Conservation (phyloP, 1,140 invertebrate species). For the Drusus annulatus region DNA sequence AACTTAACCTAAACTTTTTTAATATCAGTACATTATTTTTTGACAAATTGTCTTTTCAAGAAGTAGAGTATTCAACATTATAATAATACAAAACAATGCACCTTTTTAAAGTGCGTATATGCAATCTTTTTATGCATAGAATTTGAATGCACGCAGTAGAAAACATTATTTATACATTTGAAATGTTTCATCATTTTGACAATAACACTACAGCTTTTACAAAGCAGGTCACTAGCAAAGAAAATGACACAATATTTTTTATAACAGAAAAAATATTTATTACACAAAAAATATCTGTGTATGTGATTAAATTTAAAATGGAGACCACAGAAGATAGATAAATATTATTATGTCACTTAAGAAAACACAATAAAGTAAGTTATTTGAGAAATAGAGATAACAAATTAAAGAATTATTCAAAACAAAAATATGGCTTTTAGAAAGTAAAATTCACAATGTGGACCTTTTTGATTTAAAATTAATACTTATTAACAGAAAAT, state of each 20-base stretch:
- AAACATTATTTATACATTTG: constrained; percentile 18
- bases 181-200: constrained; percentile 4
- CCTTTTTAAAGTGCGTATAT: background rate
- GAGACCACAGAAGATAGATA: too few relatives aligned
- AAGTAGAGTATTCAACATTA: background rate
- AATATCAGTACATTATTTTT: constrained; percentile 33
- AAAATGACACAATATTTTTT: too few relatives aligned
- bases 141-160: constrained; percentile 3
- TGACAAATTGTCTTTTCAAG: constrained; percentile 11
- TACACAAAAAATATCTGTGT: too few relatives aligned
- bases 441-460: too few relatives aligned
- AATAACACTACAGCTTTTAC: background rate
- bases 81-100: constrained; percentile 4
- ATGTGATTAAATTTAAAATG: too few relatives aligned
- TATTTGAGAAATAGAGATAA: too few relatives aligned
- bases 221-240: background rate
- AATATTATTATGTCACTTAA: too few relatives aligned
- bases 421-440: too few relatives aligned
- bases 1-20: constrained; percentile 14
- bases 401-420: too few relatives aligned
- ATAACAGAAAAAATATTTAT: too few relatives aligned
- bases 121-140: background rate
- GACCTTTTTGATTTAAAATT: background rate
- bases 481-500: background rate
- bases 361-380: too few relatives aligned